phyloP scores from a whole-genome alignment of 2,888 invertebrate genomes.

The Carterocephalus palaemon region DNA sequence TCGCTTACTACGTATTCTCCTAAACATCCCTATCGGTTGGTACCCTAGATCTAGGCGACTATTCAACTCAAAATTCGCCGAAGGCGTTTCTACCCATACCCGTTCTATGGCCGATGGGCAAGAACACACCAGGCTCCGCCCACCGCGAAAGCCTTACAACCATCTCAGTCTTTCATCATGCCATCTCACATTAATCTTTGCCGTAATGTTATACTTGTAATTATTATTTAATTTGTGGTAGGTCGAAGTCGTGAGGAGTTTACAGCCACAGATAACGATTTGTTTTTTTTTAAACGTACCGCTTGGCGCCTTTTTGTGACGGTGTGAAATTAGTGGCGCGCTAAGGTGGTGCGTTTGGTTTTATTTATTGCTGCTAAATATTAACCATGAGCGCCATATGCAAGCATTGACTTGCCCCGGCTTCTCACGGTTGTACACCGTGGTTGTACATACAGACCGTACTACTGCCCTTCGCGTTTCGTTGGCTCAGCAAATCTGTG shows the following conservation, averaged over 20 bases:
- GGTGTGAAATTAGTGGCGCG: constrained; percentile 11
- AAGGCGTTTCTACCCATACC: background rate
- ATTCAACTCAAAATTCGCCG: background rate
- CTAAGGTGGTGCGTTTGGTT: too few relatives aligned
- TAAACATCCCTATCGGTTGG: too few relatives aligned
- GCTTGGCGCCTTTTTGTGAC: constrained; percentile 20
- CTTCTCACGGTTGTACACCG: too few relatives aligned
- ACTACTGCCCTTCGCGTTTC: too few relatives aligned
- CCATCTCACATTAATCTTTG: constrained; percentile 22
- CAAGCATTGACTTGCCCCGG: too few relatives aligned
- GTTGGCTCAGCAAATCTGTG: too few relatives aligned
- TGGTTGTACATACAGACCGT: too few relatives aligned
- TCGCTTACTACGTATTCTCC: too few relatives aligned
- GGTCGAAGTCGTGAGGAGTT: constrained; percentile 16
- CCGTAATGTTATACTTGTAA: constrained; percentile 24
- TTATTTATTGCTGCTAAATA: too few relatives aligned
- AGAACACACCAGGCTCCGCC: constrained; percentile 26
- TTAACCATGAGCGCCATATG: too few relatives aligned
- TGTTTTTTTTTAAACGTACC: constrained; percentile 15
- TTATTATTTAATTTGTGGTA: constrained; percentile 26
- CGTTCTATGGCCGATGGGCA: constrained; percentile 17
- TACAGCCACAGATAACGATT: constrained; percentile 9
- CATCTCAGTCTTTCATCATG: constrained; percentile 20
- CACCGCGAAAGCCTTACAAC: constrained; percentile 33
- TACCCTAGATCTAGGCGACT: too few relatives aligned